Base-by-base conservation (phyloP, 2,888 invertebrate species). In the Nemurella pictetii region DNA sequence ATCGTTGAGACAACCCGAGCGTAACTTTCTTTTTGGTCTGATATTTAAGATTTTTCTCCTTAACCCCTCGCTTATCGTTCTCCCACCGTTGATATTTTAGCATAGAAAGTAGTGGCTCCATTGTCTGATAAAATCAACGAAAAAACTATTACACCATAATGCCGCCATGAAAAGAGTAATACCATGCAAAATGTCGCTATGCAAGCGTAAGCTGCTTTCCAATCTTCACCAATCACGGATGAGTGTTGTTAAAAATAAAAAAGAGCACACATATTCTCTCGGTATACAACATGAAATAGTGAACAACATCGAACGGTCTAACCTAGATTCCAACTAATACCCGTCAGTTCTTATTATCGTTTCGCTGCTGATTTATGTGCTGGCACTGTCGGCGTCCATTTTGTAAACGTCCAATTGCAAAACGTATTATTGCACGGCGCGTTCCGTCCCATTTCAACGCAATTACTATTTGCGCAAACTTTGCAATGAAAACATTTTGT, bases 251-350 rank as follows among this genome's bases (percentile, higher is more conserved):
- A 55, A 55, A 55, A 55, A 7, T 20, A 32, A 32, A 55, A 55
- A 7, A 55, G 9, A 55, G 9, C 9, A 55, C n/a, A 55, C 55
- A 55, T 55, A 55, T 55, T 55, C 55, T 55, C 55, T 55, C 55
- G 20, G 55, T 55, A 55, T 55, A 55, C 20, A 55, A 12, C 55
- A 20, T 55, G 55, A 55, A 55, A 55, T 55, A 12, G 55, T 55
- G 55, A 55, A 55, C 55, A 55, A 55, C 55, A 15, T 55, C 55
- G 55, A n/a, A 78, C 30, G 30, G 29, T 78, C 30, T 78, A 78
- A 78, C 78, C 78, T 78, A 78, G 78, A 78, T 78, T 30, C 78
- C 29, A 78, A 30, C 78, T 29, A 78, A 78, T 78, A 78, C 78
- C 26, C 12, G 78, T 78, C 78, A 78, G 30, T 30, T 78, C 78